Evolutionary conservation across 1,140 invertebrate species (phyloP), one percentile per base, ranked within the genome.

Genomic region (Drosophila nebulosa): DNA sequence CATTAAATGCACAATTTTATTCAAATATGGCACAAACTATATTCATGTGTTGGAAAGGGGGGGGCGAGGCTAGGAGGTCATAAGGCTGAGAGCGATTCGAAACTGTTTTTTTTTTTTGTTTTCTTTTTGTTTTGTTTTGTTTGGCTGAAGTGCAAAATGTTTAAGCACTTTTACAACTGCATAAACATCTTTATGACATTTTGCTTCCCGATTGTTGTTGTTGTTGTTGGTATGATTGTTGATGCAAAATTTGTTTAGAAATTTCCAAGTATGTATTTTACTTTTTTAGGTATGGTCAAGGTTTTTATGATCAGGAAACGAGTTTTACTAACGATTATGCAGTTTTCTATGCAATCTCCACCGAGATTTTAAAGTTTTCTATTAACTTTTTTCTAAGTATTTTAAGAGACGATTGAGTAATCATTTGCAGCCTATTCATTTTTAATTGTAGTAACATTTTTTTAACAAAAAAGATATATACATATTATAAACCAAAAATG

Each of bases 121-220:
- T 32, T 32, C n/a, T n/a, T n/a, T 3, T 36, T 36, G 10, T 36
- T 36, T 4, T 36, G 0, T 36, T 36, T 36, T 9, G 3, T 3
- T 14, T 39, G 12, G 3, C 1, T 36, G 3, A 46, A 46, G 39
- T 46, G 39, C 7, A 46, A 46, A 46, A 21, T 21, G 39, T 46
- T 46, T 21, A 46, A 46, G 60, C 26, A 27, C 51, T 18, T 58
- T 72, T 32, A 64, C 69, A 73, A 64, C 39, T 58, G 69, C 57
- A 52, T 73, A 72, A 72, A 72, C 72, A 56, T 46, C 52, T 64
- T 73, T 58, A 72, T 53, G 39, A 42, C 69, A 64, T 9, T 46
- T 51, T 52, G 51, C 69, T 73, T 64, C 36, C 52, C 55, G 69
- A 30, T 26, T 58, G 30, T 46, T 46, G 39, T 42, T 18, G 26